Conservation (phyloP, 2,888 invertebrate species). For the Drosophila anomalata region DNA sequence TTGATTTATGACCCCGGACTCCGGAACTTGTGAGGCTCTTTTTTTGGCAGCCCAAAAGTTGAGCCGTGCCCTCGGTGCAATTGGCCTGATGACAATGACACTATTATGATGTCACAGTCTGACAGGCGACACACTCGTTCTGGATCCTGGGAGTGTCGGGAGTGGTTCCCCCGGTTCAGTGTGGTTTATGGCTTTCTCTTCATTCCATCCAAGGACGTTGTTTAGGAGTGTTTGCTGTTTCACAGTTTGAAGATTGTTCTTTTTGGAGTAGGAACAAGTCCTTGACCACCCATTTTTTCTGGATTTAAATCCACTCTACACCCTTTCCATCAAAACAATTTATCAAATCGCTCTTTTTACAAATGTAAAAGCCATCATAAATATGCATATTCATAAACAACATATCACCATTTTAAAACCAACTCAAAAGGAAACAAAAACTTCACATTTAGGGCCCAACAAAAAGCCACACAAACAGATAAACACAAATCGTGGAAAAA, state of each 20-base stretch:
- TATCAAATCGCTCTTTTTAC: constrained; percentile 53
- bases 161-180: not conserved
- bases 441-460: constrained; percentile 6
- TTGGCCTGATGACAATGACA: constrained; percentile 70
- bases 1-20: constrained; percentile 60
- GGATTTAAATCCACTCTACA: not conserved
- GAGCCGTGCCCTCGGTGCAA: constrained; percentile 37
- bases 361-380: constrained; percentile 48
- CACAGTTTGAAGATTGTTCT: no score
- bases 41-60: constrained; percentile 40
- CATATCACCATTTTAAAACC: constrained; percentile 49
- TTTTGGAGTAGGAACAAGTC: not conserved
- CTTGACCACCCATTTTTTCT: not conserved
- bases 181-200: constrained; percentile 19
- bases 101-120: constrained; percentile 76
- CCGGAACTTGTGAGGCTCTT: constrained; percentile 14
- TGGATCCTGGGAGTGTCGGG: not conserved
- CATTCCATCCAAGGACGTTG: constrained; percentile 4
- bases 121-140: constrained; percentile 68
- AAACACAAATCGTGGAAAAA: constrained; percentile 15
- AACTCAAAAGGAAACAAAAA: constrained; percentile 2
- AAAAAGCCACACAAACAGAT: constrained; percentile 14
- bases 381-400: constrained; percentile 33
- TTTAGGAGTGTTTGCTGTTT: constrained; percentile 3
- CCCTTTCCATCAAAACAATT: constrained; percentile 40